phyloP scores from a whole-genome alignment of 2,888 invertebrate genomes.

The Entomobrya proxima region DNA sequence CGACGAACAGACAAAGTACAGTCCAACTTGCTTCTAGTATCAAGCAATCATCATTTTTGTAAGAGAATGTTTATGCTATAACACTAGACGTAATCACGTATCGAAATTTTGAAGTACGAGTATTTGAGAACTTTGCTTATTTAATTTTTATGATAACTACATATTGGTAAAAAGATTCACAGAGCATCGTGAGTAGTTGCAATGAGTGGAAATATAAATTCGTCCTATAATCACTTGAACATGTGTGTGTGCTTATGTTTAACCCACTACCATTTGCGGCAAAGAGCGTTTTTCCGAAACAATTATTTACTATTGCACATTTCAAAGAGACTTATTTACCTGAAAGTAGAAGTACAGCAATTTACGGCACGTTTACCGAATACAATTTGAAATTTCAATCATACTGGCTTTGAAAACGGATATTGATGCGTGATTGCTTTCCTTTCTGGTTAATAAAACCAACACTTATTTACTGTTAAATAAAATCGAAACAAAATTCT shows the following conservation, averaged over 20 bases:
- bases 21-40: no score
- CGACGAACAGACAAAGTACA: no score
- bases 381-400: conserved; percentile 28
- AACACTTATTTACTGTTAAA: background rate
- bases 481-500: background rate
- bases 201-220: no score
- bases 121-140: background rate
- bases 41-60: no score
- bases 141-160: conserved; percentile 31
- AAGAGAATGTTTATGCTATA: no score
- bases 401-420: background rate
- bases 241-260: no score
- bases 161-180: conserved; percentile 4
- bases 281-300: background rate
- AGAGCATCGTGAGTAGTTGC: no score
- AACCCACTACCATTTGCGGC: no score
- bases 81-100: background rate
- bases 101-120: background rate
- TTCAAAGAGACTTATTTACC: background rate
- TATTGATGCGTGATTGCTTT: conserved; percentile 16
- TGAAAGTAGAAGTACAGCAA: background rate
- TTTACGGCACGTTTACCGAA: conserved; percentile 42
- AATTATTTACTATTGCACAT: background rate
- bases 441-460: background rate
- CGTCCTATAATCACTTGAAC: no score